Evolutionary conservation across 2,797 vertebrate genomes (phyloP).

Genomic region (Ctenopoma multispine): DNA sequence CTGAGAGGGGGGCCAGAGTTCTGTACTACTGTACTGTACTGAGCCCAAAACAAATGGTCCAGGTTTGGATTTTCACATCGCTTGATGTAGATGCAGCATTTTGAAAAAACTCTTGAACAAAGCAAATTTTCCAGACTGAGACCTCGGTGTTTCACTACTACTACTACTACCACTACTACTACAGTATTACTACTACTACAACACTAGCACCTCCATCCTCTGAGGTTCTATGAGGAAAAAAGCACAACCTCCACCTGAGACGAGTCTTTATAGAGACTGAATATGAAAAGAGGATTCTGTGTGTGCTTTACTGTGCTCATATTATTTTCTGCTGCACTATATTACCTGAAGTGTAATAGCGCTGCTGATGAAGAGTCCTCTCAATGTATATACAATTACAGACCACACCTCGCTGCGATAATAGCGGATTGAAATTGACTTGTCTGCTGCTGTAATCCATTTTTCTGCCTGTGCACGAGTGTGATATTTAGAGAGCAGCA

Average conservation of each 20-base stretch:
- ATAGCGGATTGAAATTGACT: conserved; percentile 31
- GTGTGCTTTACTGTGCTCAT: conserved; percentile 10
- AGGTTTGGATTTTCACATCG: no score
- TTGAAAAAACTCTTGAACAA: no score
- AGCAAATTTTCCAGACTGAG: no score
- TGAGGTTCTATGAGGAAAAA: no score
- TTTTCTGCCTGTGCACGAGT: not conserved
- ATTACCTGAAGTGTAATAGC: conserved; percentile 21
- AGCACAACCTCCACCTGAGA: not conserved
- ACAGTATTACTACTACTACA: no score
- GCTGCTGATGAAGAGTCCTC: conserved; percentile 25
- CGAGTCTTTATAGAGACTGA: not conserved
- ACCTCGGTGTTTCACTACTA: no score
- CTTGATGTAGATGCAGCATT: no score
- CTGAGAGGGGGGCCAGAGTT: no score
- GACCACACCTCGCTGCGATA: conserved; percentile 10
- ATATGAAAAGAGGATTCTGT: not conserved
- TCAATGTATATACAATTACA: conserved; percentile 24
- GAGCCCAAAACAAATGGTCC: no score
- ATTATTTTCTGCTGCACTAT: not conserved
- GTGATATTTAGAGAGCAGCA: not conserved
- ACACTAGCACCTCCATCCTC: no score
- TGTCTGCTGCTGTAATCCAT: conserved; percentile 22
- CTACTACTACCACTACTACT: no score
- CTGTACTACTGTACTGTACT: no score